These are phyloP conservation scores for Lysandra bellargus DNA, from an alignment of 2,888 invertebrate genomes.

Conservation along the genomic window DNA sequence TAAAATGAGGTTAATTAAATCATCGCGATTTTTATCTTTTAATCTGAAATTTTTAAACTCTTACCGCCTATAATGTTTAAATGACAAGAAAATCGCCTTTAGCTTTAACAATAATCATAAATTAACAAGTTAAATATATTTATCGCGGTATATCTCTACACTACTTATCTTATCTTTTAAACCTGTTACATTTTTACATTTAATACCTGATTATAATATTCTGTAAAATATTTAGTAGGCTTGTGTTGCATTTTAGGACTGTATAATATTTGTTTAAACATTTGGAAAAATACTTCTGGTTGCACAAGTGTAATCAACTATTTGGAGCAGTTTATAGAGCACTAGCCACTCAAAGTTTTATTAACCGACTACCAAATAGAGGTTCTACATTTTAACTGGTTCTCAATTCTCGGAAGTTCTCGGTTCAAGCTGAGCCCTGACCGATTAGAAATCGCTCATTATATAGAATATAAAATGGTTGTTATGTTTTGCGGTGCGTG, in stretches of 20 bases:
- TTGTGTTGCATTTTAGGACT: neutral
- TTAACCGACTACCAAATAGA: neutral
- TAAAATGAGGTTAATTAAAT: constrained; percentile 8
- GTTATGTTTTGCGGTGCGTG: constrained; percentile 62
- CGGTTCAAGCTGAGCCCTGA: constrained; percentile 6
- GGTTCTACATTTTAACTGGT: neutral
- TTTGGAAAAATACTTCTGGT: too few relatives aligned
- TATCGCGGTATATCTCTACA: constrained; percentile 19
- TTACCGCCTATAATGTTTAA: constrained; percentile 10
- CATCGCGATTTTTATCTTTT: constrained; percentile 8
- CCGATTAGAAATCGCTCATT: constrained; percentile 27
- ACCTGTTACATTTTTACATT: constrained; percentile 20
- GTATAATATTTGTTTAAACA: neutral
- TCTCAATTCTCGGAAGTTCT: constrained; percentile 1
- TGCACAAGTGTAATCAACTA: too few relatives aligned
- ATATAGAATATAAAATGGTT: constrained; percentile 29
- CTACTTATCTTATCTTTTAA: neutral
- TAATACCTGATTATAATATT: constrained; percentile 8
- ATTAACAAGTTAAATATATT: constrained; percentile 21
- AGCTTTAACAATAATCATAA: constrained; percentile 14
- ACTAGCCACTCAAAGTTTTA: neutral
- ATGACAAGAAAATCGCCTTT: constrained; percentile 9
- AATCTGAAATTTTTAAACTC: neutral
- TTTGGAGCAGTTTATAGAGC: neutral
- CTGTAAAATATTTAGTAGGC: neutral